phyloP scores from a whole-genome alignment of 1,140 invertebrate genomes.

The Galendromus occidentalis region DNA sequence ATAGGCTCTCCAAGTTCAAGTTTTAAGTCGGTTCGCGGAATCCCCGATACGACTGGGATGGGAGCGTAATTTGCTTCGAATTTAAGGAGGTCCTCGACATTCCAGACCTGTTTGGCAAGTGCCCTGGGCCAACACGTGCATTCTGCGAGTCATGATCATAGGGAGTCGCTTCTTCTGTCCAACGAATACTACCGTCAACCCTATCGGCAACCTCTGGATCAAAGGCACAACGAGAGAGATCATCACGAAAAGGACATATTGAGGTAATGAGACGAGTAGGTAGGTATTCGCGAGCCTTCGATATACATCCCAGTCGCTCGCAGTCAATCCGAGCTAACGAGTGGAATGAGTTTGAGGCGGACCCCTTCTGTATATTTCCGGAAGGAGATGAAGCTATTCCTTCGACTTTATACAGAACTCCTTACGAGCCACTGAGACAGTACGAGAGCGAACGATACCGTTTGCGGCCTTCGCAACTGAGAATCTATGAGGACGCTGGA shows the following conservation, averaged over 20 bases:
- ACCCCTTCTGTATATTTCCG: background rate
- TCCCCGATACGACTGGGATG: too few species aligned
- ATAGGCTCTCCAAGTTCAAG: too few species aligned
- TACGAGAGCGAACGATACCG: background rate
- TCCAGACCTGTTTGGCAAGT: too few species aligned
- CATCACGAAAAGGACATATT: background rate
- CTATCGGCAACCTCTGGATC: background rate
- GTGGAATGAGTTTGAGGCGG: background rate
- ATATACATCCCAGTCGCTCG: background rate
- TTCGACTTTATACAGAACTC: background rate
- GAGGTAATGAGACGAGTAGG: background rate
- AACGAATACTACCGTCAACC: constrained; percentile 3
- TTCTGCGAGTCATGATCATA: background rate
- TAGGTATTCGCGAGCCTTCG: background rate
- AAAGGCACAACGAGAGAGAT: background rate
- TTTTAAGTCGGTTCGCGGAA: too few species aligned
- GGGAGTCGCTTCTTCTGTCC: background rate
- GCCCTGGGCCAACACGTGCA: background rate
- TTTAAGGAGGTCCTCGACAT: too few species aligned
- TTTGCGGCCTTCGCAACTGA: background rate
- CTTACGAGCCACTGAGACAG: background rate
- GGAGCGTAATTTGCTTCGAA: too few species aligned
- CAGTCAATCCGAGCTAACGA: background rate
- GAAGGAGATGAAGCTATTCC: background rate
- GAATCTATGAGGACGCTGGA: background rate